These are phyloP conservation scores for Eupithecia subumbrata DNA, from an alignment of 2,888 invertebrate genomes.

Conservation along the genomic window DNA sequence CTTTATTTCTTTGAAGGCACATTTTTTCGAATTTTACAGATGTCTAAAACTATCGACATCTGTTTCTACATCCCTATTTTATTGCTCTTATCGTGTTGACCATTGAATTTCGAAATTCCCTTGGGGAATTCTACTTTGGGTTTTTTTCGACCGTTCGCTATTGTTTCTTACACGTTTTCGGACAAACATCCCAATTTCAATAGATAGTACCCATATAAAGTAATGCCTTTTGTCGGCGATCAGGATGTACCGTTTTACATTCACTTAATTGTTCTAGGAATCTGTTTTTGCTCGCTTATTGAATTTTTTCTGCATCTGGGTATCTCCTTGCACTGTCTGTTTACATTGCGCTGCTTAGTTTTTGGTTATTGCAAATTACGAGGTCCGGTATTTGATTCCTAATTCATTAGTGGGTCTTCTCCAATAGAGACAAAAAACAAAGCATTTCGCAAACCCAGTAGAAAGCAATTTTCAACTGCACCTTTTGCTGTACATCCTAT, in stretches of 20 bases:
- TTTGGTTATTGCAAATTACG: background rate
- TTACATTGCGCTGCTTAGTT: background rate
- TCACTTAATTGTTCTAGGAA: conserved; percentile 38
- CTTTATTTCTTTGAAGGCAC: background rate
- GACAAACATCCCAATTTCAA: conserved; percentile 61
- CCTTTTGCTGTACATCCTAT: background rate
- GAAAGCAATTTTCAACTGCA: background rate
- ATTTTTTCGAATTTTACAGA: background rate
- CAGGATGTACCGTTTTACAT: conserved; percentile 46
- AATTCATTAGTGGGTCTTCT: background rate
- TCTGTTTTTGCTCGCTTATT: conserved; percentile 22
- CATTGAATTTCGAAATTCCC: conserved; percentile 44
- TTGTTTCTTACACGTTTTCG: conserved; percentile 64
- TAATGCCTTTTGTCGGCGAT: conserved; percentile 47
- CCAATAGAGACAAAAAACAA: background rate
- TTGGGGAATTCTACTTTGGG: conserved; percentile 51
- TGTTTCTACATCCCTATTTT: conserved; percentile 32
- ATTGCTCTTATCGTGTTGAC: conserved; percentile 38
- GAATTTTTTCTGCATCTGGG: background rate
- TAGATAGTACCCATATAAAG: conserved; percentile 57
- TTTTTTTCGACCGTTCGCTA: conserved; percentile 50
- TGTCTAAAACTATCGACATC: conserved; percentile 26
- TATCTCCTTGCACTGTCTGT: background rate
- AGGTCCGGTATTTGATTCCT: background rate
- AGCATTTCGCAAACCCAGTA: background rate